Base-by-base conservation (phyloP, 2,888 invertebrate species). In the Crepidodera aurea region DNA sequence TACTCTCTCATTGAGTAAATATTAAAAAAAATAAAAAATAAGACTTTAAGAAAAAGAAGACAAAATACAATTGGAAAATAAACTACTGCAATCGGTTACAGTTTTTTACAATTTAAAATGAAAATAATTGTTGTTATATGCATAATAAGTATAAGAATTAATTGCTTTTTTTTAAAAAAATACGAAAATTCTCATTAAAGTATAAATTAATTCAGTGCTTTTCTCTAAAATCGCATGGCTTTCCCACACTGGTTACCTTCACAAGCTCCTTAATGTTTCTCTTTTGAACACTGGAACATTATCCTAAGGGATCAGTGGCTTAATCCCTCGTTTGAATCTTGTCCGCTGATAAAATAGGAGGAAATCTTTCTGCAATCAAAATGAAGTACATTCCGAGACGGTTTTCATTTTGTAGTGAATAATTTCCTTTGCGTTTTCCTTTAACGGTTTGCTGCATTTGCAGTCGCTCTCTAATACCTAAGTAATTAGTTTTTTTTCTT, bases 241-340 rank as follows among this genome's bases (percentile, higher is more conserved):
- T 22, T 22, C 22, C 51, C 19, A 51, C 51, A 50, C 59, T 56
- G 34, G 55, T 60, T 60, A 50, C 56, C 55, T 39, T 55, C 59
- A 55, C 44, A 57, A 63, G 60, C 63, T 63, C 42, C 63, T 60
- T 64, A 64, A 64, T 60, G 63, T 42, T 55, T 53, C 64, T 56
- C 46, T 39, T 55, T 53, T 56, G 56, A 60, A 55, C 46, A 32
- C 57, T 51, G 57, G 59, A 64, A 56, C 53, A 51, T 64, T 56
- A 60, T 60, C 60, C 60, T 56, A 46, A 18, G 46, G 51, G 60
- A 63, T 63, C 55, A 48, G 46, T 48, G 37, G 56, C 46, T 37
- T 48, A 48, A 48, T 55, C 44, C 32, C 25, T 5, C 51, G 51
- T 29, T 19, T 34, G 19, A 51, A 19, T 51, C 51, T 51, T n/a